These are phyloP conservation scores for Dallia pectoralis DNA, from an alignment of 2,797 vertebrate species.

Conservation along the genomic window DNA sequence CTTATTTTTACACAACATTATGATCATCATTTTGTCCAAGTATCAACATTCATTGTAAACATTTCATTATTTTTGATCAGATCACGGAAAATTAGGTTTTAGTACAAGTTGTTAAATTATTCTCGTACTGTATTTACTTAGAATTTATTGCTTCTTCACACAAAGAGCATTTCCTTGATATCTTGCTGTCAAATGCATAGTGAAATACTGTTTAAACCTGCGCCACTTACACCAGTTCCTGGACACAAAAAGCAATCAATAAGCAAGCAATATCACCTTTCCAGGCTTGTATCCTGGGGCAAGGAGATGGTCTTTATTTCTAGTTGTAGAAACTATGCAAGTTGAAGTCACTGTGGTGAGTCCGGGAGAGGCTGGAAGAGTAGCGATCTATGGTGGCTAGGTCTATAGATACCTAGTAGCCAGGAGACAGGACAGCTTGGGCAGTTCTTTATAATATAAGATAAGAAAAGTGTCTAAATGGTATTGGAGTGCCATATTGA, in stretches of 20 bases:
- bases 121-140: not conserved
- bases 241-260: conserved; percentile 31
- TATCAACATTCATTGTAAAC: not conserved
- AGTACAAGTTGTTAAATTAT: not conserved
- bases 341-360: too few relatives aligned
- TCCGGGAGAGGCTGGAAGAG: too few relatives aligned
- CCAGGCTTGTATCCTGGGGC: conserved; percentile 48
- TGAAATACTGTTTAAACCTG: conserved; percentile 19
- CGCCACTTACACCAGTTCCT: conserved; percentile 18
- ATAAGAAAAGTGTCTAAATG: too few relatives aligned
- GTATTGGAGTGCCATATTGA: too few relatives aligned
- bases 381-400: too few relatives aligned
- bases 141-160: not conserved
- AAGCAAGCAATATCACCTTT: conserved; percentile 46
- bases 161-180: not conserved
- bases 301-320: too few relatives aligned
- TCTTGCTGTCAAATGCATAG: conserved; percentile 15
- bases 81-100: not conserved
- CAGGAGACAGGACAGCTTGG: too few relatives aligned
- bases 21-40: not conserved
- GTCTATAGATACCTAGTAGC: too few relatives aligned
- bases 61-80: not conserved
- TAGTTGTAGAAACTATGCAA: too few relatives aligned
- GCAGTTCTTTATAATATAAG: too few relatives aligned
- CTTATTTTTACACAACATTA: conserved; percentile 17